phyloP scores from a whole-genome alignment of 1,140 invertebrate genomes.

The Andrena cerasifolii region DNA sequence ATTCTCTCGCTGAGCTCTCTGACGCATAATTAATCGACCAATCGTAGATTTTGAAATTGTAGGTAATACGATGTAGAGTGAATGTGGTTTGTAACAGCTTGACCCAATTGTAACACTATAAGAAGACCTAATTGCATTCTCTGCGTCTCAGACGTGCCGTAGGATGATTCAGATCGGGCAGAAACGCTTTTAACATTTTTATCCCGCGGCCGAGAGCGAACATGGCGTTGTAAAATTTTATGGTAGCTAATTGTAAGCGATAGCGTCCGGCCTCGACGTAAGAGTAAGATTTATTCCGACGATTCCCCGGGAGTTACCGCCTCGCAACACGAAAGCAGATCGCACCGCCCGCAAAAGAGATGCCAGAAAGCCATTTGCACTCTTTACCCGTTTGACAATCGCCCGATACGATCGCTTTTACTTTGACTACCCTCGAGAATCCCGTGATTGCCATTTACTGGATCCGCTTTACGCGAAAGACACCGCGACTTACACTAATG shows the following conservation, averaged over 20 bases:
- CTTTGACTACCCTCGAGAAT: background rate
- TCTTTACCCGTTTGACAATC: slow-evolving; percentile 54
- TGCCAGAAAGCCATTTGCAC: slow-evolving; percentile 52
- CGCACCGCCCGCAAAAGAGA: slow-evolving; percentile 11
- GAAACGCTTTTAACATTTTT: slow-evolving; percentile 51
- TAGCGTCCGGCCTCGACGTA: slow-evolving; percentile 52
- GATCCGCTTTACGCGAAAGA: background rate
- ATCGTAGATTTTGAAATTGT: background rate
- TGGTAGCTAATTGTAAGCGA: slow-evolving; percentile 63
- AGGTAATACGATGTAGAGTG: too few relatives aligned
- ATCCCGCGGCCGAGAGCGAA: slow-evolving; percentile 25
- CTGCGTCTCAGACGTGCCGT: background rate
- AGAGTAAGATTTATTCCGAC: slow-evolving; percentile 60
- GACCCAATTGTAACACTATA: background rate
- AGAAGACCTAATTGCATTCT: background rate
- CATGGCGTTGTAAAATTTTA: slow-evolving; percentile 48
- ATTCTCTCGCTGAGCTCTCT: too few relatives aligned
- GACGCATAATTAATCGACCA: background rate
- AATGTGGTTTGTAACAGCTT: background rate
- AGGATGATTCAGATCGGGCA: slow-evolving; percentile 8
- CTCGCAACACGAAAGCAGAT: slow-evolving; percentile 62
- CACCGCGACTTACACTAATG: background rate
- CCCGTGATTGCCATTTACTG: slow-evolving; percentile 36
- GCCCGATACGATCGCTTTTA: slow-evolving; percentile 45
- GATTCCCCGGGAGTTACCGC: slow-evolving; percentile 58